Base-by-base conservation (phyloP, 2,888 invertebrate species). In the Cerastis leucographa region DNA sequence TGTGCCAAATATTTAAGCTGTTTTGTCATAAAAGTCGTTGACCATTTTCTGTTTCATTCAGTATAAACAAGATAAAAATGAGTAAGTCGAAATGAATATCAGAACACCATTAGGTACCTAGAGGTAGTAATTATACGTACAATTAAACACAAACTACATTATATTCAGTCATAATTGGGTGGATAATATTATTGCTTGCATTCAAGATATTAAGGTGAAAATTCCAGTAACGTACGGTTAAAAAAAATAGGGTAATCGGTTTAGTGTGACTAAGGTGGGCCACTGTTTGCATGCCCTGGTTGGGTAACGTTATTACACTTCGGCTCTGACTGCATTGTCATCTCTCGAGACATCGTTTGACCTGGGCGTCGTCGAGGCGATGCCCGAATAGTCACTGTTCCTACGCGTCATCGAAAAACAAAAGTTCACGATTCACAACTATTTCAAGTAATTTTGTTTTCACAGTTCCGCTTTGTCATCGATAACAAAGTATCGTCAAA, bases 271-370 rank as follows among this genome's bases (percentile, higher is more conserved):
- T 22, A 54, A 70, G 22, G 14, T 56, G 1, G 42, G 7, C 35
- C 22, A 54, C 51, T 80, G 69, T 66, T 9, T 70, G 22, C 1
- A n/a, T 29, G 17, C 14, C 49, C 19, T 17, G 22, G n/a, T 78
- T 56, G 44, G 8, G 17, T 14, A 17, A 62, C 14, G 35, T 51
- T 17, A 44, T 17, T 61, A 9, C 4, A 19, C 17, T 19, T 19
- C 56, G 25, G n/a, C n/a, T n/a, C 42, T 64, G 56, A 64, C 42
- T 56, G 49, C 49, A 81, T 64, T 71, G 76, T 81, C 51, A 65
- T 40, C 64, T 40, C 64, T 62, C 29, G 44, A 66, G 67, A 70
- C 59, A 70, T 81, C 54, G 69, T 61, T 56, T n/a, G 22, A 73
- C 65, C 51, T 35, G 22, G 62, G 46, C 54, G 19, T 67, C n/a